Conservation (phyloP, 2,113 vertebrate genomes). For the Neolamprologus cancellatus region DNA sequence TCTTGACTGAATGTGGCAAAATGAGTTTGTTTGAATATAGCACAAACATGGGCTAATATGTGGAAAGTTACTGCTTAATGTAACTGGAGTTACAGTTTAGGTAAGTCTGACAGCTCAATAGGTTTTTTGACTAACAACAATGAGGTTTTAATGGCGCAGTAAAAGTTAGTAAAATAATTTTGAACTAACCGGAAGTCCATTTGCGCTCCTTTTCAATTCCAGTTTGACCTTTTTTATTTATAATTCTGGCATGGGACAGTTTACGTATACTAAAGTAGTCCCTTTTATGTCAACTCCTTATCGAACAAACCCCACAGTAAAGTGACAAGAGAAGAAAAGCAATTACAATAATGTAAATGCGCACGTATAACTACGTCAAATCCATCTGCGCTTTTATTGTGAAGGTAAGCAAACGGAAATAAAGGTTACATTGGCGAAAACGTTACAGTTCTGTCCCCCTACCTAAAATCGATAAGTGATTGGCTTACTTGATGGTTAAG, state of each 20-base stretch:
- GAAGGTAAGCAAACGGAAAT: conserved; percentile 24
- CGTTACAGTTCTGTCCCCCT: conserved; percentile 1
- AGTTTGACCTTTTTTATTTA: background rate
- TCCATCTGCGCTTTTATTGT: conserved; percentile 2
- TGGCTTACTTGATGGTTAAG: conserved; percentile 42
- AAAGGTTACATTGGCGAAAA: background rate
- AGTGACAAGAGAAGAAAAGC: background rate
- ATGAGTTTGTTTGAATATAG: background rate
- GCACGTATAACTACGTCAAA: background rate
- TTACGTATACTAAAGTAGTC: background rate
- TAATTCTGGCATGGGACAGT: background rate
- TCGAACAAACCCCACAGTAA: background rate
- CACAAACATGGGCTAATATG: background rate
- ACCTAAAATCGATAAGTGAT: conserved; percentile 65
- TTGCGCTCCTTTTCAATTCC: background rate
- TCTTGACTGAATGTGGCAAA: background rate
- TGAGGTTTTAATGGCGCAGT: background rate
- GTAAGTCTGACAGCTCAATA: background rate
- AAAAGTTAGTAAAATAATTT: background rate
- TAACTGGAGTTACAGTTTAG: background rate
- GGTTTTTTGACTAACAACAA: background rate
- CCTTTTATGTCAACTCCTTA: fast-evolving
- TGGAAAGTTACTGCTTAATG: background rate
- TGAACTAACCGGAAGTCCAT: conserved; percentile 15
- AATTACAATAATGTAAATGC: fast-evolving